Percentiles rank a stretch among this genome's conserved stretches.
Conservation (phyloP, 2,888 invertebrate species). For the Mimachlamys varia region DNA sequence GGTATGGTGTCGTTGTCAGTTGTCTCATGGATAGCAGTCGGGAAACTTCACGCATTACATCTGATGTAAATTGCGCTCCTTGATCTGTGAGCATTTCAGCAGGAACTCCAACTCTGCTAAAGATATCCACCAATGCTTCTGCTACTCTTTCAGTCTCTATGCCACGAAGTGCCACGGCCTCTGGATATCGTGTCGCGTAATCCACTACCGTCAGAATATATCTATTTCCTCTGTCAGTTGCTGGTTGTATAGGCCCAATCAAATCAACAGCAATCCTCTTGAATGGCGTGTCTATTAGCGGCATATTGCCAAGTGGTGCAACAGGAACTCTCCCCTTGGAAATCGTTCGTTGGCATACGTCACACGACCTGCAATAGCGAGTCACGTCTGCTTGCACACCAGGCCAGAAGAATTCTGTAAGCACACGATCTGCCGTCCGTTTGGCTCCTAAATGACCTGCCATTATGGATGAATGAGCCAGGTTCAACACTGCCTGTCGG, state of each 20-base stretch:
- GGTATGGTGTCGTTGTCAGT: slow-evolving; percentile 54
- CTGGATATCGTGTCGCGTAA: neutral
- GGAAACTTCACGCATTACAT: slow-evolving; percentile 57
- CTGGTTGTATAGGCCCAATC: too few species aligned
- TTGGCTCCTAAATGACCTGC: slow-evolving; percentile 51
- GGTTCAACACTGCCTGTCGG: too few species aligned
- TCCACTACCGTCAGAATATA: neutral
- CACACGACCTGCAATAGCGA: slow-evolving; percentile 54
- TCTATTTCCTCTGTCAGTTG: neutral
- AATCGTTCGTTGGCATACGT: too few species aligned
- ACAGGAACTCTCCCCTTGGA: too few species aligned
- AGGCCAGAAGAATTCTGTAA: too few species aligned
- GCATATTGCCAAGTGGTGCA: too few species aligned
- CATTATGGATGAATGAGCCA: too few species aligned
- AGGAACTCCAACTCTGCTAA: neutral
- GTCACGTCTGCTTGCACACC: too few species aligned
- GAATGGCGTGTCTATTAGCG: too few species aligned
- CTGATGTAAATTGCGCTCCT: slow-evolving; percentile 53
- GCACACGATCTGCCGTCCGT: too few species aligned
- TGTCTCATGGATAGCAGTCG: slow-evolving; percentile 52
- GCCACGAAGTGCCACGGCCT: neutral
- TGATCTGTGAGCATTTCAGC: neutral
- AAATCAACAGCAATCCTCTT: too few species aligned
- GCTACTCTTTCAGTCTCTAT: neutral
- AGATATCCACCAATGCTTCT: neutral